Conservation (phyloP, 2,888 invertebrate genomes). For the Orchesellides sinensis region DNA sequence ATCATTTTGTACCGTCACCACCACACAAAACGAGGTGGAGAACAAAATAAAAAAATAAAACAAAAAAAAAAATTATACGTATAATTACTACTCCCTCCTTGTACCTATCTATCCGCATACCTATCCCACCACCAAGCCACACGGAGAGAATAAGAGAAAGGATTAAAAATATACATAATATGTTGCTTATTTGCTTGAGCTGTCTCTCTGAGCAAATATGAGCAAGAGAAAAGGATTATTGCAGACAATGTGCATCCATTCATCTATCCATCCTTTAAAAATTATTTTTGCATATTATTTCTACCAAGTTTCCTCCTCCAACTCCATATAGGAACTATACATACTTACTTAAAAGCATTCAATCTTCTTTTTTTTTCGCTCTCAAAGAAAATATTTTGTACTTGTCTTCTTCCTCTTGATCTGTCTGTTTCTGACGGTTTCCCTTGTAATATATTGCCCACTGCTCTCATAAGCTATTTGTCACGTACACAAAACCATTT, state of each 20-base stretch:
- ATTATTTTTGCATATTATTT: conserved; percentile 52
- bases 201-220: conserved; percentile 42
- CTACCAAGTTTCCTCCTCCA: conserved; percentile 48
- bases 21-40: too few relatives aligned
- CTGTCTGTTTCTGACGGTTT: conserved; percentile 63
- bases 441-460: conserved; percentile 57
- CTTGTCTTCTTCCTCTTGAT: conserved; percentile 50
- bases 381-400: conserved; percentile 10
- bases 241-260: background rate
- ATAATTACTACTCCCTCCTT: too few relatives aligned
- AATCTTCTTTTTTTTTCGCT: too few relatives aligned
- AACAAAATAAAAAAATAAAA: too few relatives aligned
- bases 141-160: too few relatives aligned
- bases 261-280: conserved; percentile 19
- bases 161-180: too few relatives aligned
- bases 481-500: conserved; percentile 43
- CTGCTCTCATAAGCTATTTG: conserved; percentile 64
- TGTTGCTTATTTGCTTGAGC: conserved; percentile 39
- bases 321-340: background rate
- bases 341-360: too few relatives aligned
- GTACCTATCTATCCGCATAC: too few relatives aligned
- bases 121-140: too few relatives aligned
- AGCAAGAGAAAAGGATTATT: conserved; percentile 22
- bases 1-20: too few relatives aligned
- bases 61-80: too few relatives aligned